Conservation (phyloP, 2,113 vertebrate species). For the Esox niger region DNA sequence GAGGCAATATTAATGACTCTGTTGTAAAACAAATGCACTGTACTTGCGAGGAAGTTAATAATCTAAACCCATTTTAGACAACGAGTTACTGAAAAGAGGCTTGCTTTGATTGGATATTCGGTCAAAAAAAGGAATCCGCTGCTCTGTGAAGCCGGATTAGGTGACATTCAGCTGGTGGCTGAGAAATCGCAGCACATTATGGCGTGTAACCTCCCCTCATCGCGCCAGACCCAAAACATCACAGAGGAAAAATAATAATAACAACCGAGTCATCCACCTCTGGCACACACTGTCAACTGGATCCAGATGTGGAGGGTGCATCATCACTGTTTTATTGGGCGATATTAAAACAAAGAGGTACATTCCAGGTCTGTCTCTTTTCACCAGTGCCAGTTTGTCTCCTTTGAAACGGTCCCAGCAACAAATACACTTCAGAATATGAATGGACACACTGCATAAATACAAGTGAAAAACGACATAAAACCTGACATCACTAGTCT, state of each 20-base stretch:
- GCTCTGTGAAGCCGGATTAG: constrained; percentile 54
- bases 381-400: constrained; percentile 28
- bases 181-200: constrained; percentile 60
- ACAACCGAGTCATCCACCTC: constrained; percentile 65
- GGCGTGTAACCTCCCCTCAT: constrained; percentile 56
- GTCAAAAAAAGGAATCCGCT: constrained; percentile 17
- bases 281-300: constrained; percentile 62
- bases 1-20: no score
- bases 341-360: constrained; percentile 65
- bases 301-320: constrained; percentile 71
- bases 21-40: no score
- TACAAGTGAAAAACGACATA: constrained; percentile 27
- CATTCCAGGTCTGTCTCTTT: constrained; percentile 43
- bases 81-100: background rate
- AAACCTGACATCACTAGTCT: constrained; percentile 47
- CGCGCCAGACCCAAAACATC: constrained; percentile 61
- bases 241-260: constrained; percentile 63
- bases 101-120: constrained; percentile 5
- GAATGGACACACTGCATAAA: constrained; percentile 16
- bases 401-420: constrained; percentile 25
- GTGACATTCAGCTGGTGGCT: constrained; percentile 62
- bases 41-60: no score
- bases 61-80: background rate
- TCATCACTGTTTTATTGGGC: constrained; percentile 71
- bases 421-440: constrained; percentile 21